Evolutionary conservation across 2,888 invertebrate species (phyloP).

Genomic region (Drosophila phalerata): DNA sequence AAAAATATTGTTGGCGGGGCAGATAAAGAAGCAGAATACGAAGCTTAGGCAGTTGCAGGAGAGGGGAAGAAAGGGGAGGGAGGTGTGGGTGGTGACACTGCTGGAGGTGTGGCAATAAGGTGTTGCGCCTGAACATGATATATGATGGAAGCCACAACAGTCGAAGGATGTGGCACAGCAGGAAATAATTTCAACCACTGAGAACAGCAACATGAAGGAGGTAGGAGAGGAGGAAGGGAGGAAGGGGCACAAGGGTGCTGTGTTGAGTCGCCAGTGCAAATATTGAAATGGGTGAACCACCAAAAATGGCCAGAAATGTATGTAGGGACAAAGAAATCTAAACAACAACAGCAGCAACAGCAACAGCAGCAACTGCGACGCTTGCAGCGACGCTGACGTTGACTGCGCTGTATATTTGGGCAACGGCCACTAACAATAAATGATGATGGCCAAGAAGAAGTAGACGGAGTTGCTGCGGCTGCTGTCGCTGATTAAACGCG

Average conservation of each 20-base stretch:
- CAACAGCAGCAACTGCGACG: slow-evolving; percentile 18
- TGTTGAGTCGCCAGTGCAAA: slow-evolving; percentile 58
- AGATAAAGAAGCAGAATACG: slow-evolving; percentile 8
- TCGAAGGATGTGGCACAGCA: slow-evolving; percentile 50
- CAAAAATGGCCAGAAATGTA: slow-evolving; percentile 50
- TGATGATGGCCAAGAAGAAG: slow-evolving; percentile 66
- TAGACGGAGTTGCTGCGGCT: slow-evolving; percentile 37
- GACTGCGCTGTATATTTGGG: slow-evolving; percentile 25
- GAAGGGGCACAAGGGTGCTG: neutral
- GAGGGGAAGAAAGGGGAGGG: neutral
- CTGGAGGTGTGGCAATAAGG: slow-evolving; percentile 29
- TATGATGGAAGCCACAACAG: slow-evolving; percentile 70
- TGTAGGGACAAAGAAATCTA: slow-evolving; percentile 77
- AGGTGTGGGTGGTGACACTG: neutral
- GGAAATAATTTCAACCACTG: slow-evolving; percentile 76
- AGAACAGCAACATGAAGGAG: neutral
- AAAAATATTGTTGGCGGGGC: slow-evolving; percentile 7
- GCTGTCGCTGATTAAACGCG: slow-evolving; percentile 76
- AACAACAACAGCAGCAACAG: slow-evolving; percentile 66
- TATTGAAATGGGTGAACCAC: slow-evolving; percentile 74
- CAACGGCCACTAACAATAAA: slow-evolving; percentile 68
- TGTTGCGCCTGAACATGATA: slow-evolving; percentile 74
- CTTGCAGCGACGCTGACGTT: slow-evolving; percentile 4
- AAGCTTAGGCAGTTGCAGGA: slow-evolving; percentile 30
- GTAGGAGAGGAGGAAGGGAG: neutral